phyloP scores from a whole-genome alignment of 2,888 invertebrate genomes.

The Gortyna flavago region DNA sequence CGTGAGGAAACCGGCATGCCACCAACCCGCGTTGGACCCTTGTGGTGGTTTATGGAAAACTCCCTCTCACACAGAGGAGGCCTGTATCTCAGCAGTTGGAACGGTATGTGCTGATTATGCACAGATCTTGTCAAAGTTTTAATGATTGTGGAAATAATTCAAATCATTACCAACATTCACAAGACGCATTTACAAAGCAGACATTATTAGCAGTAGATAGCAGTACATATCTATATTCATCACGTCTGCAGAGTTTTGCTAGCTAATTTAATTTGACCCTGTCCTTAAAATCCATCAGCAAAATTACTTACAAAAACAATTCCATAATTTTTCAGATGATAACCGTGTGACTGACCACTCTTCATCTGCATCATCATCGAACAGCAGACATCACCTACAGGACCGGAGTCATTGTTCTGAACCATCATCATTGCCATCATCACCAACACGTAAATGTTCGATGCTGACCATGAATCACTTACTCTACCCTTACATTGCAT shows the following conservation, averaged over 20 bases:
- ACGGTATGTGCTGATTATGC: not conserved
- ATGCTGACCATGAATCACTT: slow-evolving; percentile 2
- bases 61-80: not conserved
- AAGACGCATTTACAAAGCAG: too few relatives aligned
- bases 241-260: too few relatives aligned
- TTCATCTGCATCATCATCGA: not conserved
- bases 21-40: not conserved
- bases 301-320: slow-evolving; percentile 17
- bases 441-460: slow-evolving; percentile 30
- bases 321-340: slow-evolving; percentile 21
- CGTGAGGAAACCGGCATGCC: not conserved
- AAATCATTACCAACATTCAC: too few relatives aligned
- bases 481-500: too few relatives aligned
- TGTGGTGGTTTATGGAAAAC: not conserved
- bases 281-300: too few relatives aligned
- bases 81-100: not conserved
- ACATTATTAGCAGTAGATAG: too few relatives aligned
- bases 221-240: too few relatives aligned
- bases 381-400: not conserved
- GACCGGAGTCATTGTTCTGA: slow-evolving; percentile 13
- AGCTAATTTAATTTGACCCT: too few relatives aligned
- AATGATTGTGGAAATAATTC: too few relatives aligned
- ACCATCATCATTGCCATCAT: not conserved
- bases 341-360: not conserved
- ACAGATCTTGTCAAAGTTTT: too few relatives aligned